phyloP scores from a whole-genome alignment of 2,113 vertebrate species.

The Mesocricetus auratus region DNA sequence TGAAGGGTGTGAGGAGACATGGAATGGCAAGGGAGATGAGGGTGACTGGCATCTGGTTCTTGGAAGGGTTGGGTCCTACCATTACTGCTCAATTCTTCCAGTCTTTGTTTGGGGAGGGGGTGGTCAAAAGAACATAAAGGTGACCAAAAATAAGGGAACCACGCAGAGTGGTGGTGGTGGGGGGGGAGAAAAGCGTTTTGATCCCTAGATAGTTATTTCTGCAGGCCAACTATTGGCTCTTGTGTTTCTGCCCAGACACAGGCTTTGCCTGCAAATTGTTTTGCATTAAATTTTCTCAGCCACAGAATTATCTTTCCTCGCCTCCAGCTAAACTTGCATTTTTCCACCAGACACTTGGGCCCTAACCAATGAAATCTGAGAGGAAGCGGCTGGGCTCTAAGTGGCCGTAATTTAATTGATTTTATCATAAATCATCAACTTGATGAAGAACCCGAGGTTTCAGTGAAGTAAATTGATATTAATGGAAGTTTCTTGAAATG shows the following conservation, averaged over 20 bases:
- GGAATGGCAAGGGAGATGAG: neutral
- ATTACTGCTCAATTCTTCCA: neutral
- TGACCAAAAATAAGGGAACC: neutral
- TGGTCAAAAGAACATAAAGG: conserved; percentile 16
- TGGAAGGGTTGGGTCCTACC: neutral
- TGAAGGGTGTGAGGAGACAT: neutral
- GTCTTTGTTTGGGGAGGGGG: neutral
- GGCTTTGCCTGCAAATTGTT: conserved; percentile 85
- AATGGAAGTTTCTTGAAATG: conserved; percentile 89
- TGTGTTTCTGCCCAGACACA: conserved; percentile 79
- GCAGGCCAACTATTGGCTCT: conserved; percentile 75
- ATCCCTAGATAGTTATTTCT: conserved; percentile 83
- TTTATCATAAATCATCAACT: conserved; percentile 97
- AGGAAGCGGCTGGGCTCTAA: conserved; percentile 89
- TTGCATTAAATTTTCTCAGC: conserved; percentile 88
- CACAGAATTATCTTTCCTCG: conserved; percentile 87
- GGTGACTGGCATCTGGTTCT: neutral
- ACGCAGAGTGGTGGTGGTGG: neutral
- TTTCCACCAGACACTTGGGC: conserved; percentile 88
- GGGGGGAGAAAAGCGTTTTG: conserved; percentile 74
- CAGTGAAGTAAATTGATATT: conserved; percentile 91
- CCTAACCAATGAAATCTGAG: conserved; percentile 89
- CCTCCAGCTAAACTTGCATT: conserved; percentile 88
- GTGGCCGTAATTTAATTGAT: conserved; percentile 93
- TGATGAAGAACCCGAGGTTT: conserved; percentile 91